Evolutionary conservation across 1,140 invertebrate species (phyloP).

Genomic region (Atta colombica): DNA sequence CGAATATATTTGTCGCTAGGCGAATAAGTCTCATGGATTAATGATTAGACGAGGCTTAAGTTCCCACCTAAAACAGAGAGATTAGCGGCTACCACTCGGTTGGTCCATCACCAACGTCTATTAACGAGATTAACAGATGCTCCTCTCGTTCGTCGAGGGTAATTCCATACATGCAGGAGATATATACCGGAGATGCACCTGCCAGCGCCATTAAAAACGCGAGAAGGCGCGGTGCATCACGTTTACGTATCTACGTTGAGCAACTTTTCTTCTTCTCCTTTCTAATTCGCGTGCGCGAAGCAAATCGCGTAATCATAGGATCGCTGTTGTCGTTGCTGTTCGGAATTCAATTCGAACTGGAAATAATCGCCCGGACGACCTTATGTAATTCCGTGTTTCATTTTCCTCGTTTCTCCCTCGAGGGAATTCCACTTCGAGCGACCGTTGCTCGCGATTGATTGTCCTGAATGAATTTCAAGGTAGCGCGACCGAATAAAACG

Average conservation of each 20-base stretch:
- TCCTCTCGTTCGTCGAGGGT: slow-evolving; percentile 6
- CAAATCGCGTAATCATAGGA: slow-evolving; percentile 61
- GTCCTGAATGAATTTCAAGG: slow-evolving; percentile 40
- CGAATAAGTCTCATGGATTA: slow-evolving; percentile 37
- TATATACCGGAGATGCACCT: slow-evolving; percentile 3
- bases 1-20: slow-evolving; percentile 3
- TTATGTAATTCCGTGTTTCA: slow-evolving; percentile 19
- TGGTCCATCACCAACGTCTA: slow-evolving; percentile 19
- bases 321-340: slow-evolving; percentile 10
- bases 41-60: slow-evolving; percentile 10
- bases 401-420: neutral
- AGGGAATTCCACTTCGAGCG: neutral
- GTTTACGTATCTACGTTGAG: slow-evolving; percentile 84
- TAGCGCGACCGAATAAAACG: slow-evolving; percentile 28
- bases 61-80: slow-evolving; percentile 16
- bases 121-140: slow-evolving; percentile 10
- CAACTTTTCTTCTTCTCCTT: slow-evolving; percentile 76
- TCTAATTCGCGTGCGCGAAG: slow-evolving; percentile 59
- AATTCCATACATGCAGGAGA: slow-evolving; percentile 28
- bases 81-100: neutral
- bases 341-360: slow-evolving; percentile 23
- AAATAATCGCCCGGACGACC: slow-evolving; percentile 29
- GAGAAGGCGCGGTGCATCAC: neutral
- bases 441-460: slow-evolving; percentile 32
- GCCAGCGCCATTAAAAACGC: neutral